Conservation (phyloP, 1,140 invertebrate species). For the Nasonia vitripennis region DNA sequence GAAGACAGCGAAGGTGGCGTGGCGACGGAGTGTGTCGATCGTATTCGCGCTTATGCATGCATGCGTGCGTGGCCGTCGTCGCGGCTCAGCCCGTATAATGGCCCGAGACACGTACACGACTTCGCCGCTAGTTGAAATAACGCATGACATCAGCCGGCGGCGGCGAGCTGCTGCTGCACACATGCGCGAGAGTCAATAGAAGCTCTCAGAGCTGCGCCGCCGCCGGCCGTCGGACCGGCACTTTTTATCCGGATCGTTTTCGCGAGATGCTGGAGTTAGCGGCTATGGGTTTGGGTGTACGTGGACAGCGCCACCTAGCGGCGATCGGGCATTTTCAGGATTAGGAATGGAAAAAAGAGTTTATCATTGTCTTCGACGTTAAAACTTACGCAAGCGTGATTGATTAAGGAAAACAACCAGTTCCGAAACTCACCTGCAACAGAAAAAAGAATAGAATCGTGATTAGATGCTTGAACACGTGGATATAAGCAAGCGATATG, state of each 20-base stretch:
- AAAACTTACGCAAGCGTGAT: neutral
- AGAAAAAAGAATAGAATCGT: slow-evolving; percentile 4
- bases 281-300: neutral
- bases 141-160: slow-evolving; percentile 42
- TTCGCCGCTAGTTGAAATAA: slow-evolving; percentile 37
- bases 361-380: neutral
- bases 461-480: neutral
- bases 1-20: neutral
- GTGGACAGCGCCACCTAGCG: neutral
- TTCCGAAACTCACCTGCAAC: slow-evolving; percentile 24
- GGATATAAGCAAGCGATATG: neutral
- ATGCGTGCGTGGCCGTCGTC: slow-evolving; percentile 37
- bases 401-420: neutral
- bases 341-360: too few relatives aligned
- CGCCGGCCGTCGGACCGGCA: neutral
- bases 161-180: neutral
- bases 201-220: too few relatives aligned
- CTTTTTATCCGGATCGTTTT: slow-evolving; percentile 20
- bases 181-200: neutral
- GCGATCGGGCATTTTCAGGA: neutral
- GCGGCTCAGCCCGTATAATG: slow-evolving; percentile 39
- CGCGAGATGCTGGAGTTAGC: neutral
- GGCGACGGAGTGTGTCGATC: slow-evolving; percentile 22
- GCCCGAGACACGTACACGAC: slow-evolving; percentile 32
- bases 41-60: slow-evolving; percentile 41